phyloP scores from a whole-genome alignment of 2,888 invertebrate species.

The Drosophila anceps region DNA sequence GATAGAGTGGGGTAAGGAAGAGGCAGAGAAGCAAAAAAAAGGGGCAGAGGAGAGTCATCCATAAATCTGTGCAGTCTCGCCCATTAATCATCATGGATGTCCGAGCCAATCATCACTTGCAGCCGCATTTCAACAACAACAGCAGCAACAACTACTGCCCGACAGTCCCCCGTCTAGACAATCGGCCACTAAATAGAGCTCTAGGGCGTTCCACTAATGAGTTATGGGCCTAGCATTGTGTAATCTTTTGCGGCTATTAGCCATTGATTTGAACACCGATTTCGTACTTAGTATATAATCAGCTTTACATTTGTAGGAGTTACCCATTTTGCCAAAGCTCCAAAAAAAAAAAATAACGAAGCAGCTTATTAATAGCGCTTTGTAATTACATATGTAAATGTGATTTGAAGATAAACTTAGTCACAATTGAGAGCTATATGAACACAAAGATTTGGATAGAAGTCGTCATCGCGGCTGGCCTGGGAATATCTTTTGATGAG shows the following conservation, averaged over 20 bases:
- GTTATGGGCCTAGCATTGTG: conserved; percentile 66
- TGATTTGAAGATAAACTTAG: conserved; percentile 9
- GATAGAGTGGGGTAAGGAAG: too few relatives aligned
- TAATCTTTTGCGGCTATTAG: conserved; percentile 63
- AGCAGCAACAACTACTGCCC: conserved; percentile 42
- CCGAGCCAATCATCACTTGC: conserved; percentile 78
- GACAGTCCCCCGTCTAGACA: conserved; percentile 51
- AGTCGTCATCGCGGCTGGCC: not conserved
- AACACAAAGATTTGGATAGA: conserved; percentile 5
- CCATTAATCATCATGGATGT: conserved; percentile 79
- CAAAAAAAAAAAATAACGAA: conserved; percentile 7
- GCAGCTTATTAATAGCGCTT: conserved; percentile 25
- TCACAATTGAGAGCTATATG: conserved; percentile 19
- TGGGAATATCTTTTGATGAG: conserved; percentile 31
- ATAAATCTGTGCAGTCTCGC: conserved; percentile 68
- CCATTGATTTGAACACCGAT: conserved; percentile 56
- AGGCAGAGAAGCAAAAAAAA: not conserved
- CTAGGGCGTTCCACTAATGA: conserved; percentile 70
- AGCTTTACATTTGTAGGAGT: conserved; percentile 46
- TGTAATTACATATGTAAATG: conserved; percentile 65
- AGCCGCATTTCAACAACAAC: conserved; percentile 55
- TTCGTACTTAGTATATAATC: conserved; percentile 66
- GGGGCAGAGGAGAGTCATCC: conserved; percentile 41
- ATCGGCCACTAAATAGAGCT: conserved; percentile 66
- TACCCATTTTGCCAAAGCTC: conserved; percentile 34